Evolutionary conservation across 2,888 invertebrate species (phyloP), one percentile per base, ranked within the genome.

Genomic region (Hesperia comma): DNA sequence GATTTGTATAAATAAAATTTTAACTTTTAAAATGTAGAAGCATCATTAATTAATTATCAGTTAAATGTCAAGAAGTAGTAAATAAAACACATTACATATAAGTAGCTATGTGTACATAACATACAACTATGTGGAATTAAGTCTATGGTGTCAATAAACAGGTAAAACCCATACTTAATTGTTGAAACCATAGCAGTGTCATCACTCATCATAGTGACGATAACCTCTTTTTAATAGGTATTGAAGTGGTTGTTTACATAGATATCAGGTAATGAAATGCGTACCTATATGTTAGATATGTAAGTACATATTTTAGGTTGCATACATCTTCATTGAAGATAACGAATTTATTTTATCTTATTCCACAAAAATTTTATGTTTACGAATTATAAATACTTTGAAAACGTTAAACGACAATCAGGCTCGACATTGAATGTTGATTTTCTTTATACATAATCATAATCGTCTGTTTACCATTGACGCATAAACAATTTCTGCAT

Each of bases 401-500:
- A 53, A 32, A 53, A n/a, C n/a, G n/a, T 43, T 46, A 46, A 1
- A 10, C 19, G n/a, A 43, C 15, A 49, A 49, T 7, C 14, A 21
- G 8, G 21, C 43, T 19, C 1, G 10, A n/a, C 10, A 53, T 32
- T 53, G 17, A n/a, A n/a, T 53, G 32, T 32, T 53, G 10, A 49
- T 49, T 49, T 19, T 12, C 19, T 6, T 19, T 19, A 49, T 7
- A 49, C 12, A 1, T 37, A 49, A 10, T 46, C 17, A 19, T 46
- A 46, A 12, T 49, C 19, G 49, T 49, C 15, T 66, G 60, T 64
- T 64, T 60, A 64, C 63, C 33, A 58, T 41, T 53, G 53, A 40
- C 60, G 66, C 66, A 37, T 60, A 61, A 53, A 57, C 51, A 57
- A 60, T 53, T 60, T 54, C 46, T 60, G 54, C 66, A 60, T 53